Base-by-base conservation (phyloP, 2,113 vertebrate genomes). In the Barnardius zonarius region DNA sequence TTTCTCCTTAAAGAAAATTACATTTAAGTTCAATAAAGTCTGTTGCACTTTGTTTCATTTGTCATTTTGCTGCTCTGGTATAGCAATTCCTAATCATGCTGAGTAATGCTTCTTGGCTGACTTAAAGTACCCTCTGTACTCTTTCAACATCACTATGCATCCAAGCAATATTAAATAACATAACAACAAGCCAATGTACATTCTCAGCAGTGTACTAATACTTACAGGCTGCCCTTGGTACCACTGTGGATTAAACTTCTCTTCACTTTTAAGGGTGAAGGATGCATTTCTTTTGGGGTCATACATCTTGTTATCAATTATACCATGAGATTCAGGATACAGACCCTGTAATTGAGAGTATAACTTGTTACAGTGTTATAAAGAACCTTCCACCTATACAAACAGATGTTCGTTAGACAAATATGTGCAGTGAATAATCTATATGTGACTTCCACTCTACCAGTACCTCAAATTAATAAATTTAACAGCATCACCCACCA, bases 271-370 rank as follows among this genome's bases (percentile, higher is more conserved):
- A 68, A 99, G 97, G 55, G 97, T 98, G 97, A 99, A 99, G 33
- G 41, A 97, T 64, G 97, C 92, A 41, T 99, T 98, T 72, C 94
- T 98, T 49, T 85, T 95, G 63, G 98, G 98, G 37, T 99, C 99
- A 74, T 99, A 99, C 97, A 99, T 99, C 97, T 99, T 99, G 97
- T 99, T 99, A 96, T 99, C 99, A 83, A 99, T 98, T 62, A 99
- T 98, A 48, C 99, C 99, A 82, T 99, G 99, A 57, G 99, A 99
- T 97, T 99, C 99, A 19, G 99, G 98, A 97, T 99, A 99, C 68
- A 99, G 98, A 51, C 99, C 99, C 99, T 99, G 96, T 19, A 96
- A 96, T 88, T 51, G 27, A 94, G 3, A 95, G 18, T 4, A 30
- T 19, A 67, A 6, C 10, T 87, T 70, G 37, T 51, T 10, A 5